These are phyloP conservation scores for Hylaea fasciaria DNA, from an alignment of 2,888 invertebrate species.

Conservation along the genomic window DNA sequence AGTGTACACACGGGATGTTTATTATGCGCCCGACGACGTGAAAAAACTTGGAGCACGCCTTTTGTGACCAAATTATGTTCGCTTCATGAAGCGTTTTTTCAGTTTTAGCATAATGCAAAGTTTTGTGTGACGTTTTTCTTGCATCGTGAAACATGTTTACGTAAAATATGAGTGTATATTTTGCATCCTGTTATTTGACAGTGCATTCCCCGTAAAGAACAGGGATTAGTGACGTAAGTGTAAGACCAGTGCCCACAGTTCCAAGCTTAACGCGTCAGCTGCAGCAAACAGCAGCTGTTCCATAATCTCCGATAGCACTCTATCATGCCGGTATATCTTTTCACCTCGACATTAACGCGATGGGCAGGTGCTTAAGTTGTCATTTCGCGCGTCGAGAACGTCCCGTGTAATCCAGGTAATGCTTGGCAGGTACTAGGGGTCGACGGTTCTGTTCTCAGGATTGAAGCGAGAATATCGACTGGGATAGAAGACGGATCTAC, in stretches of 20 bases:
- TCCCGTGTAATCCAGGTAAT: constrained; percentile 75
- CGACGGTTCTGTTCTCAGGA: constrained; percentile 28
- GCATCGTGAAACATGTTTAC: no score
- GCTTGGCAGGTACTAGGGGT: constrained; percentile 54
- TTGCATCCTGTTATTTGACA: no score
- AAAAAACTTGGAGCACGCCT: background rate
- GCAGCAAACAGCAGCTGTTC: constrained; percentile 35
- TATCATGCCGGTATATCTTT: constrained; percentile 60
- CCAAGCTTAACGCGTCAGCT: background rate
- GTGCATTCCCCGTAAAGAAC: no score
- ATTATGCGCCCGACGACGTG: background rate
- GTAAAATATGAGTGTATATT: no score
- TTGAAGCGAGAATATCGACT: constrained; percentile 7
- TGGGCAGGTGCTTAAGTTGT: constrained; percentile 79
- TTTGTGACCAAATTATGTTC: constrained; percentile 48
- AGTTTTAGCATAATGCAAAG: constrained; percentile 34
- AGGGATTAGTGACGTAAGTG: no score
- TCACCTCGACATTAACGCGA: constrained; percentile 69
- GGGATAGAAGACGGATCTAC: background rate
- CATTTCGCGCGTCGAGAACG: constrained; percentile 68
- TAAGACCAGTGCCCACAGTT: no score
- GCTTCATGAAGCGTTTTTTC: constrained; percentile 40
- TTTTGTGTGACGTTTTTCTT: no score
- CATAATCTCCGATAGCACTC: constrained; percentile 58
- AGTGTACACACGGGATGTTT: background rate